Evolutionary conservation across 2,797 vertebrate species (phyloP), one percentile per base, ranked within the genome.

Genomic region (Smutsia temminckii): DNA sequence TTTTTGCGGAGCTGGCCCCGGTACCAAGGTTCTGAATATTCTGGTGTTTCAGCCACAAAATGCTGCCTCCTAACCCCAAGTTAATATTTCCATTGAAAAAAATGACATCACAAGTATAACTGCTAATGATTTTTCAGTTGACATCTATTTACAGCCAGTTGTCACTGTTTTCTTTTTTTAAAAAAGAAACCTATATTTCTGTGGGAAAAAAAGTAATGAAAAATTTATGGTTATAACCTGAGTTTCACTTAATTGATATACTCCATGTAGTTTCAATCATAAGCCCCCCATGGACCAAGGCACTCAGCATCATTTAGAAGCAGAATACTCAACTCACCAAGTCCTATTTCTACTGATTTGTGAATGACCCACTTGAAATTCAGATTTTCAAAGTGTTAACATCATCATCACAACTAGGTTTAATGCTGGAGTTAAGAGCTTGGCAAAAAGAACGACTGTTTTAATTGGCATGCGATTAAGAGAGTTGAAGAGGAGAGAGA

Each of bases 311-410:
- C n/a, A 29, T 91, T 40, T 86, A 83, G 55, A 89, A 93, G 21
- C 2, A 89, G 17, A 18, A 79, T 55, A 16, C 10, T 90, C 46
- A 59, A 3, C 13, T 46, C 40, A n/a, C n/a, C 21, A 57, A 77
- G 27, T 61, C 78, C 71, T 32, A 1, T 42, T 86, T 85, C 49
- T 61, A 20, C 34, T 55, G 69, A 80, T 51, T 79, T 59, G 40
- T 51, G 46, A 91, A 78, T 27, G 95, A 53, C 29, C 27, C 14
- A 69, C 40, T 77, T 92, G 79, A 91, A 97, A 91, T 93, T 91
- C 37, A 91, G 77, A 89, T 91, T 78, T 83, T n/a, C 8, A 66
- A 66, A 61, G 11, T 80, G 68, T 61, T 77, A 80, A 40, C 55
- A 66, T 93, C 57, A 17, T 49, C 83, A 61, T 34, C 64, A 53